Conservation (phyloP, 2,888 invertebrate species). For the Sinodicranocentrus sp. region DNA sequence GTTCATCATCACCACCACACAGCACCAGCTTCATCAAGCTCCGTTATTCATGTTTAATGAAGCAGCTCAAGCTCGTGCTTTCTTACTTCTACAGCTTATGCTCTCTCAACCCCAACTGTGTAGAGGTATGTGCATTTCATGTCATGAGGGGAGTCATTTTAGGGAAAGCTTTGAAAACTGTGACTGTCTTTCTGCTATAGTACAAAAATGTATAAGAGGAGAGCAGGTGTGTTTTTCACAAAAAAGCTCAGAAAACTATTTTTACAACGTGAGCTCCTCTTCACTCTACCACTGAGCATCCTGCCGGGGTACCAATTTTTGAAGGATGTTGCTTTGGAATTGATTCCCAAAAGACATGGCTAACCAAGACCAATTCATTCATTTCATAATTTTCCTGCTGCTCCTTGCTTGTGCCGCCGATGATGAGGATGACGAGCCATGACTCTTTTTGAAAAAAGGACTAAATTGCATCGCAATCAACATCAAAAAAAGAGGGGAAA, state of each 20-base stretch:
- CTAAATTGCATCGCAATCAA: constrained; percentile 65
- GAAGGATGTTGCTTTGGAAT: constrained; percentile 44
- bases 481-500: constrained; percentile 54
- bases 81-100: too few species aligned
- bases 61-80: constrained; percentile 59
- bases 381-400: constrained; percentile 14
- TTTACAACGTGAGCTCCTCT: constrained; percentile 3
- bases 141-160: too few species aligned
- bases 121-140: too few species aligned
- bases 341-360: constrained; percentile 56
- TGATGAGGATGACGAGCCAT: constrained; percentile 62
- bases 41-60: constrained; percentile 67
- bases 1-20: constrained; percentile 46
- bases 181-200: too few species aligned
- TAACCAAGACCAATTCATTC: constrained; percentile 47
- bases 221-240: constrained; percentile 55
- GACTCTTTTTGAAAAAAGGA: constrained; percentile 61
- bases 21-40: constrained; percentile 59
- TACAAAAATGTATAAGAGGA: neutral
- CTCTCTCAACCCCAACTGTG: too few species aligned
- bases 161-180: neutral
- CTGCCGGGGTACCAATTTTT: too few species aligned
- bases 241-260: constrained; percentile 28
- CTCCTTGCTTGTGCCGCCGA: constrained; percentile 10
- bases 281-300: neutral